Evolutionary conservation across 2,888 invertebrate genomes (phyloP).

Genomic region (Ophion slaviceki): DNA sequence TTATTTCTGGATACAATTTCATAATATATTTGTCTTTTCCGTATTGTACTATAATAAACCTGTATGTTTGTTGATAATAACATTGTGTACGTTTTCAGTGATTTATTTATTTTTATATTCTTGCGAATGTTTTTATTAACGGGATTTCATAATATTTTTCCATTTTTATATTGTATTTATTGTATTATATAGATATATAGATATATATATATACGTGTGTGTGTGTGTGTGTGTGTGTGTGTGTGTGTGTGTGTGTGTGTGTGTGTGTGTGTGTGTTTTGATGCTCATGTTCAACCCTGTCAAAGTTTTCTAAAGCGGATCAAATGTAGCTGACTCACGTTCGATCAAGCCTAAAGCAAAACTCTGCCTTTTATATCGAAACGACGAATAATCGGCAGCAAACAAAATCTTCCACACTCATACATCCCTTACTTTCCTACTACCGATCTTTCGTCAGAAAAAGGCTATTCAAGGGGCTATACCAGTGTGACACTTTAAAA

Average conservation of each 20-base stretch:
- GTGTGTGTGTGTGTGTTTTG: too few relatives aligned
- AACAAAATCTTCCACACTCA: background rate
- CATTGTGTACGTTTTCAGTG: too few relatives aligned
- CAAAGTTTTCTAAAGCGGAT: background rate
- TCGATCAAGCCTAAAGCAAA: background rate
- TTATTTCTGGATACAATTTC: background rate
- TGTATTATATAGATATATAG: background rate
- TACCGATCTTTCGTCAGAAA: background rate
- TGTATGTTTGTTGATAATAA: background rate
- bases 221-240: too few relatives aligned
- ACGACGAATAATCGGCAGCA: background rate
- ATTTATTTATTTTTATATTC: background rate
- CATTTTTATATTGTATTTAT: background rate
- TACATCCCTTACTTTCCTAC: background rate
- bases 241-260: too few relatives aligned
- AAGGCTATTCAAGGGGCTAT: background rate
- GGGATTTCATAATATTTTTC: background rate
- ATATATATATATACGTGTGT: too few relatives aligned
- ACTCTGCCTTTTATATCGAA: background rate
- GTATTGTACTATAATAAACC: background rate
- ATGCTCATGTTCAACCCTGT: background rate
- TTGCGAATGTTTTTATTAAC: background rate
- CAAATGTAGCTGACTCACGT: background rate
- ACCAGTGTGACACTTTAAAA: too few relatives aligned
- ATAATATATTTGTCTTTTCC: background rate